phyloP scores from a whole-genome alignment of 2,888 invertebrate genomes.

The Eucriotettix oculatus region DNA sequence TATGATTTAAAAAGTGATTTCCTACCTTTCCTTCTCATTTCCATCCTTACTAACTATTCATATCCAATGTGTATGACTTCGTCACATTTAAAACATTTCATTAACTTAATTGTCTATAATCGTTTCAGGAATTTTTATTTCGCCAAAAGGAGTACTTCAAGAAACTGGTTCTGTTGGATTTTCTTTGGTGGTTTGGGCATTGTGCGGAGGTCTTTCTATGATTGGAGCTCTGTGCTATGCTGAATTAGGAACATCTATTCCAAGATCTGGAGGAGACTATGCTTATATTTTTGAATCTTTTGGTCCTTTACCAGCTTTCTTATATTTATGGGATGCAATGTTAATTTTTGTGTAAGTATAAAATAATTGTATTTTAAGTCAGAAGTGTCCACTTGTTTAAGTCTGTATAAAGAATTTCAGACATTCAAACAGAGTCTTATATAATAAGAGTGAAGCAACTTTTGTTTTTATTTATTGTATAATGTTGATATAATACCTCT shows the following conservation, averaged over 20 bases:
- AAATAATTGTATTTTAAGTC: not conserved
- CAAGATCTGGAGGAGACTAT: constrained; percentile 93
- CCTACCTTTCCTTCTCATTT: no score
- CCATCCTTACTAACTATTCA: no score
- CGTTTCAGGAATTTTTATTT: constrained; percentile 74
- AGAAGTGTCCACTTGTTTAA: no score
- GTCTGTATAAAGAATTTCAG: no score
- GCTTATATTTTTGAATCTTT: constrained; percentile 89
- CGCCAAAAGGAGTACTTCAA: constrained; percentile 82
- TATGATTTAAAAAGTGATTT: no score
- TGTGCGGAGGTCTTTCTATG: constrained; percentile 77
- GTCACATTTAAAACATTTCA: no score
- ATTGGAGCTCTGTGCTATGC: constrained; percentile 94
- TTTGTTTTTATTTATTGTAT: no score
- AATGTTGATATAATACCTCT: no score
- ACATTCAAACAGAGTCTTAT: no score
- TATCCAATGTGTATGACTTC: no score
- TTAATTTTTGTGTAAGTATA: constrained; percentile 80
- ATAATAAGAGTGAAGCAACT: no score
- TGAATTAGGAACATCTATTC: constrained; percentile 77
- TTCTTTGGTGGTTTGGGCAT: constrained; percentile 71
- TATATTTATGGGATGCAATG: constrained; percentile 95
- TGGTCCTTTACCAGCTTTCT: constrained; percentile 79
- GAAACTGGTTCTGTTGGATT: constrained; percentile 83
- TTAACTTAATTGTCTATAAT: no score